Percentiles rank a stretch among this genome's conserved stretches.
Conservation (phyloP, 2,113 vertebrate species). For the Pelobates fuscus region DNA sequence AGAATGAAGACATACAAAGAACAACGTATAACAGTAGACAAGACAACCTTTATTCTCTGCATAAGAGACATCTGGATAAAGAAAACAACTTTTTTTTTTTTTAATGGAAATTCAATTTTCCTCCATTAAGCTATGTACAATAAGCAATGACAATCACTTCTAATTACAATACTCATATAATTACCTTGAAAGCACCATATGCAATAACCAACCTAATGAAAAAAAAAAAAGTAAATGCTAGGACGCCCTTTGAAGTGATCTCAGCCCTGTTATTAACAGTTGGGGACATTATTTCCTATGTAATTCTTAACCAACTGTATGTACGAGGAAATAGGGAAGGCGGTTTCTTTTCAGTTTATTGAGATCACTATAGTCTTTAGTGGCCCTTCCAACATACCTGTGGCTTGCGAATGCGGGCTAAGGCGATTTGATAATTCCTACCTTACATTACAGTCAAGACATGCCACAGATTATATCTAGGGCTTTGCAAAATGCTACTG, state of each 20-base stretch:
- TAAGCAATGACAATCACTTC: constrained; percentile 47
- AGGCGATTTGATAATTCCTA: too few relatives aligned
- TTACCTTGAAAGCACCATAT: constrained; percentile 47
- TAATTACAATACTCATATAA: constrained; percentile 51
- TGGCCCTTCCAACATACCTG: background rate
- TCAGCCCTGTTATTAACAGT: constrained; percentile 42
- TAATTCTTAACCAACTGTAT: constrained; percentile 32
- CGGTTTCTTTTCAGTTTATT: constrained; percentile 10
- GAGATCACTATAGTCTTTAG: background rate
- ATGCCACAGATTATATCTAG: too few relatives aligned
- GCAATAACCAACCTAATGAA: constrained; percentile 48
- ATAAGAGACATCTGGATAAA: constrained; percentile 38
- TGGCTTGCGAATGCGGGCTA: background rate
- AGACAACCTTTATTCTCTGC: constrained; percentile 5
- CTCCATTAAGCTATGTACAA: constrained; percentile 43
- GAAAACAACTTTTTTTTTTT: constrained; percentile 30
- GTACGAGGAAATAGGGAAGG: constrained; percentile 25
- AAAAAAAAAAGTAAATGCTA: constrained; percentile 38
- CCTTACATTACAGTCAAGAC: too few relatives aligned
- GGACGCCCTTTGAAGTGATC: constrained; percentile 41
- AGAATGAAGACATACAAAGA: background rate
- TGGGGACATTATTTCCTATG: constrained; percentile 40
- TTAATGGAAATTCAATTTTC: constrained; percentile 48
- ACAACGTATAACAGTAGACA: background rate
- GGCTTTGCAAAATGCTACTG: too few relatives aligned